phyloP scores from a whole-genome alignment of 2,797 vertebrate genomes.

The Loris lydekkerianus region DNA sequence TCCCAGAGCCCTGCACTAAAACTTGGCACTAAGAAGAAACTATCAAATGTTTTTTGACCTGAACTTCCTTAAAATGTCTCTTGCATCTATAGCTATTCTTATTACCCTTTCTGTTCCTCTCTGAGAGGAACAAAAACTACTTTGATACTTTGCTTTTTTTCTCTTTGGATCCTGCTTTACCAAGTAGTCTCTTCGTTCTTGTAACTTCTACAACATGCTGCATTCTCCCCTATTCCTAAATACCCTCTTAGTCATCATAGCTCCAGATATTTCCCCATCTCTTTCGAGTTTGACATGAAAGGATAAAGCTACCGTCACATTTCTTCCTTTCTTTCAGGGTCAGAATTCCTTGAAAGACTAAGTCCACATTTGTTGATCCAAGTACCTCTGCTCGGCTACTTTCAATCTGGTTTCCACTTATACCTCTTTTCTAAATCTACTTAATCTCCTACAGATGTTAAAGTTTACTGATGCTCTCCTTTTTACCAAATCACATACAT shows the following conservation, averaged over 20 bases:
- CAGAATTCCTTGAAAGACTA: slow-evolving; percentile 21
- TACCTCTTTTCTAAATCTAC: not conserved
- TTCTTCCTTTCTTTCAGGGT: not conserved
- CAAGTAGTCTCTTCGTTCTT: not conserved
- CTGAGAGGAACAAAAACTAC: not conserved
- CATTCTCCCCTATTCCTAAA: not conserved
- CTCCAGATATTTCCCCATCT: not conserved
- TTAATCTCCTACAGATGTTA: not conserved
- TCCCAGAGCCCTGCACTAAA: not conserved
- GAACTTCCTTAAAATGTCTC: not conserved
- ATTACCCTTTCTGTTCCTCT: not conserved
- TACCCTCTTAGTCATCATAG: not conserved
- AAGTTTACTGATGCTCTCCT: not conserved
- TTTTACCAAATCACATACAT: not conserved
- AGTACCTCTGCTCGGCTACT: not conserved
- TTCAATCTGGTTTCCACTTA: not conserved
- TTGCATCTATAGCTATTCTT: not conserved
- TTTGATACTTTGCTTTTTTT: not conserved
- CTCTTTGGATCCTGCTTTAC: not conserved
- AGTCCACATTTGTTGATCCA: not conserved
- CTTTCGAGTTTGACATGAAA: not conserved
- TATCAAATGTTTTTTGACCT: not conserved
- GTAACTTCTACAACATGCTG: not conserved
- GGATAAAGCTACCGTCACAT: not conserved
- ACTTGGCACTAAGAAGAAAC: not conserved